Evolutionary conservation across 2,888 invertebrate genomes (phyloP), one percentile per base, ranked within the genome.

Genomic region (Hyles lineata): DNA sequence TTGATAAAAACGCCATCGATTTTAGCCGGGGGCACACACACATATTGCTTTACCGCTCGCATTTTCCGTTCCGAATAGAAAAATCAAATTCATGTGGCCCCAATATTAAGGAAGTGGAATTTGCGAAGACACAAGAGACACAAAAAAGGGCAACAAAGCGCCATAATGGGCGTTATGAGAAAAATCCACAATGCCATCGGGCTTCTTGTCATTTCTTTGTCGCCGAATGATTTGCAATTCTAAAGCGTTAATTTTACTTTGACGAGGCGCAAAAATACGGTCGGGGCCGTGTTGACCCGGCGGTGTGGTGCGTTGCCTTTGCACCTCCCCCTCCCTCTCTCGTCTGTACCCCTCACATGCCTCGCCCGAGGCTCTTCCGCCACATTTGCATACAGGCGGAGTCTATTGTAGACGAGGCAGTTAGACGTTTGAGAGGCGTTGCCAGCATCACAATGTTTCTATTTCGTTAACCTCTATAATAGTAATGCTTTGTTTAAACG

Each of bases 221-320:
- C 87, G 87, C 80, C 82, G 85, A 86, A 87, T 92, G 91, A 94
- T 94, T 94, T 94, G 93, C 93, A 94, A 93, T 91, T 94, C 92
- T 88, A 92, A 91, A 85, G 89, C 92, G 91, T 89, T 94, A 94
- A 94, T 94, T 94, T 93, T 86, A 89, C 93, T 92, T 93, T 93
- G 94, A 92, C 90, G 92, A 87, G 88, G 88, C 91, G 90, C 86
- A 92, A 93, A 93, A 93, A 92, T 92, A 91, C 89, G 88, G 81
- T 87, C 83, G 85, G 82, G 79, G 78, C 85, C 80, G 80, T 85
- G 88, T 89, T 89, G 88, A 89, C 89, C 89, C 84, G 82, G 79
- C 78, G 82, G 81, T 81, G 77, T 79, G 77, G 63, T 63, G 67
- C 63, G 58, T 58, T 58, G 70, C 75, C 50, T 67, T 43, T 67